Base-by-base conservation (phyloP, 2,888 invertebrate genomes). In the Villa cingulata region DNA sequence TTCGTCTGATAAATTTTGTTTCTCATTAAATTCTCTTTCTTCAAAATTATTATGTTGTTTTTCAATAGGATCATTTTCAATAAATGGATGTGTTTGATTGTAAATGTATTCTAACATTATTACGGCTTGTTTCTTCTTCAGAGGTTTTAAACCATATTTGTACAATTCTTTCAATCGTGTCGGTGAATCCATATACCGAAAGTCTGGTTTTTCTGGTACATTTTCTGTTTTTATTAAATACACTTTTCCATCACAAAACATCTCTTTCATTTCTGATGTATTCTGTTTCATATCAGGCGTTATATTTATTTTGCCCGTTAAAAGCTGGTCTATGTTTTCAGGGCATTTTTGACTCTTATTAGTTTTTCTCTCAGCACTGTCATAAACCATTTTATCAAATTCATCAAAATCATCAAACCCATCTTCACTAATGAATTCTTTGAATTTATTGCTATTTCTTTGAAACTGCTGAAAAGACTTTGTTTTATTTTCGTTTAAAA, bases 31-130 rank as follows among this genome's bases (percentile, higher is more conserved):
- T 27, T 27, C 27, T 9, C 1, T 2, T 27, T 27, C n/a, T n/a
- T n/a, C 23, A 7, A 23, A 23, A 7, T 23, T 23, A 7, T 23
- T 1, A 12, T 2, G 3, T 32, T 32, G 12, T 32, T 29, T 14
- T 9, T 38, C 43, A 5, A 16, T n/a, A 4, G 36, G 6, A 12
- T 48, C 46, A 19, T 59, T 53, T 45, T 60, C 67, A 23, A 79
- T 62, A 16, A 74, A 57, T 16, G 82, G 82, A 71, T 83, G 83
- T 1, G 79, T 81, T 60, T 78, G 74, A 55, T 80, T 77, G 59
- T 82, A 83, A 34, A 83, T 70, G 56, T 80, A 76, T 48, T 79
- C 77, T 39, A 83, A 62, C 42, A 83, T 66, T 65, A 77, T 74
- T 32, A 79, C 70, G 1, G 80, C 82, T 68, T 77, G 70, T 65